These are phyloP conservation scores for Rhopalosiphum maidis DNA, from an alignment of 1,140 invertebrate genomes.

Conservation along the genomic window DNA sequence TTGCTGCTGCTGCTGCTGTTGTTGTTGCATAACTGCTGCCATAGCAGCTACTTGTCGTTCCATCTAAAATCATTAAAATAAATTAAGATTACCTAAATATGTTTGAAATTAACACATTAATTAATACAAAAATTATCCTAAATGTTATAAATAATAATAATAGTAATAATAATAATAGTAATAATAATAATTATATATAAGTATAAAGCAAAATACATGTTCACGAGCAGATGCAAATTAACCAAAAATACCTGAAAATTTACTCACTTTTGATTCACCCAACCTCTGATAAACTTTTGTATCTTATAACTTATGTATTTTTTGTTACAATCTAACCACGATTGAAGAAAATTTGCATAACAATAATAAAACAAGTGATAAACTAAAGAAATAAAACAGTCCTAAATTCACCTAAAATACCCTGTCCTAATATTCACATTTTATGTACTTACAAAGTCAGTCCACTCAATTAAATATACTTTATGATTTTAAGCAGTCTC, in stretches of 20 bases:
- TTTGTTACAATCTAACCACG: constrained; percentile 41
- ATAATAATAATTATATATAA: constrained; percentile 3
- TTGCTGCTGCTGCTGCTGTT: constrained; percentile 31
- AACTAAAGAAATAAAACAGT: constrained; percentile 43
- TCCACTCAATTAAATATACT: constrained; percentile 32
- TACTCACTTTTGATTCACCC: constrained; percentile 48
- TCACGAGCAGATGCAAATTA: constrained; percentile 49
- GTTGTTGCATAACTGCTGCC: constrained; percentile 56
- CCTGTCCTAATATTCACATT: constrained; percentile 50
- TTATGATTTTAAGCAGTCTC: constrained; percentile 53
- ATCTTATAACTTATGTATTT: constrained; percentile 25
- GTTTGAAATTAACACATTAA: neutral
- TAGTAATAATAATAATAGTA: neutral
- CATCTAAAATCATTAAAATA: constrained; percentile 46
- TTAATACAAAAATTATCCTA: neutral
- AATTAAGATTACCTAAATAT: neutral
- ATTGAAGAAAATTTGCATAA: constrained; percentile 37
- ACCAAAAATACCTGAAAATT: constrained; percentile 50
- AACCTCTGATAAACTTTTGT: constrained; percentile 16
- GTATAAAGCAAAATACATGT: constrained; percentile 41
- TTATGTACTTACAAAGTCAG: constrained; percentile 51
- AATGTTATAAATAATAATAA: neutral
- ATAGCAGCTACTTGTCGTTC: constrained; percentile 56
- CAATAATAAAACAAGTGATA: constrained; percentile 17
- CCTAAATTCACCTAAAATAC: constrained; percentile 38